phyloP scores from a whole-genome alignment of 2,888 invertebrate species.

The Notocelia uddmanniana region DNA sequence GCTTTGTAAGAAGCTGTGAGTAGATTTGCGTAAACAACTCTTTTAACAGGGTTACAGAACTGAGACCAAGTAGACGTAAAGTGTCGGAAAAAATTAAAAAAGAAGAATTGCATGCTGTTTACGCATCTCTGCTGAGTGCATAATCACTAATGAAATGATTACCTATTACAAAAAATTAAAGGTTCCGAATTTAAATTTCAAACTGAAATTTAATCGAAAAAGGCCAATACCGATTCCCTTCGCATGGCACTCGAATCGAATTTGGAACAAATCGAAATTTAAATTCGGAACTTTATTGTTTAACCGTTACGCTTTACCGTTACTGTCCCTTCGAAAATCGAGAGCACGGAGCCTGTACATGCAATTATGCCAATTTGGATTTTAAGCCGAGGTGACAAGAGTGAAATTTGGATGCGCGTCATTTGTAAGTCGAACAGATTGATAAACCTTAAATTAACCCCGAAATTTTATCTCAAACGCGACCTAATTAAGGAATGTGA shows the following conservation, averaged over 20 bases:
- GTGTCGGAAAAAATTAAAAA: not conserved
- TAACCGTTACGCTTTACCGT: slow-evolving; percentile 76
- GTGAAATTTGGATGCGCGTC: slow-evolving; percentile 5
- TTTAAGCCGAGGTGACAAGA: slow-evolving; percentile 32
- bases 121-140: not conserved
- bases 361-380: slow-evolving; percentile 4
- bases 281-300: slow-evolving; percentile 62
- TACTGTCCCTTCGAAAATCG: slow-evolving; percentile 77
- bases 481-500: slow-evolving; percentile 41
- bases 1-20: not conserved
- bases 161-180: slow-evolving; percentile 17
- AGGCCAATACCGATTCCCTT: slow-evolving; percentile 18
- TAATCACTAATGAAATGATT: no score
- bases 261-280: slow-evolving; percentile 46
- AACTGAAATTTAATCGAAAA: slow-evolving; percentile 61
- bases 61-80: not conserved
- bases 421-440: slow-evolving; percentile 36
- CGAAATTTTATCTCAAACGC: slow-evolving; percentile 37
- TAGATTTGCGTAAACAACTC: not conserved
- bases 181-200: slow-evolving; percentile 43
- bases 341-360: slow-evolving; percentile 54
- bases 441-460: slow-evolving; percentile 45
- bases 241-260: slow-evolving; percentile 29
- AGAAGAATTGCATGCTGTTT: not conserved
- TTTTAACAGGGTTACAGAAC: not conserved